These are phyloP conservation scores for Crocidura indochinensis DNA, from an alignment of 2,797 vertebrate species.

Conservation along the genomic window DNA sequence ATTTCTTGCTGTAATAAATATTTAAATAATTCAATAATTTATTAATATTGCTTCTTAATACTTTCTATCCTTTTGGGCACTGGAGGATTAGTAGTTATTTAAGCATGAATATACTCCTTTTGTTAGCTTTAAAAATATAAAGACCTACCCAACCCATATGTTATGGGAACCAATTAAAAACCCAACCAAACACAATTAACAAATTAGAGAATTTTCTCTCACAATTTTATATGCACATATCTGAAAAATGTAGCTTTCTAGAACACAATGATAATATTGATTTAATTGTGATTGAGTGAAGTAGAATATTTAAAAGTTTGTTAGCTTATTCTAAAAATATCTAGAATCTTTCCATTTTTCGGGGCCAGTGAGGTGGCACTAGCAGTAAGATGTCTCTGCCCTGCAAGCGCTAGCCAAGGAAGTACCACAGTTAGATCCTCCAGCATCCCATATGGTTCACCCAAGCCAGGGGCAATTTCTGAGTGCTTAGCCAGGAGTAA, in stretches of 20 bases:
- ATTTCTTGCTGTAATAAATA: not conserved
- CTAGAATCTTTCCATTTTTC: not conserved
- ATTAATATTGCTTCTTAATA: not conserved
- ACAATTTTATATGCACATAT: not conserved
- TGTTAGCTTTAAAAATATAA: not conserved
- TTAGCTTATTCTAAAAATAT: not conserved
- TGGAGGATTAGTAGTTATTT: not conserved
- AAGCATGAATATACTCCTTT: not conserved
- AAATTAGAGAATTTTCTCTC: not conserved
- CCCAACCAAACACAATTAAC: not conserved
- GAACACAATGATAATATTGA: not conserved
- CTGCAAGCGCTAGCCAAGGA: too few species aligned
- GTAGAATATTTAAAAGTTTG: not conserved
- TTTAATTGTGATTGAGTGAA: not conserved
- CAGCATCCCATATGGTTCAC: too few species aligned
- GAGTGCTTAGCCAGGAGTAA: too few species aligned
- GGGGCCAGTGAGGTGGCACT: too few species aligned
- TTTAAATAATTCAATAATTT: too few species aligned
- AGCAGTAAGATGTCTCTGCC: too few species aligned
- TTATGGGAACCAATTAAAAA: too few species aligned
- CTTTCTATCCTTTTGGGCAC: not conserved
- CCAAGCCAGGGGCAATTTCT: too few species aligned
- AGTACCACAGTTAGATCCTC: too few species aligned
- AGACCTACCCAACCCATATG: not conserved
- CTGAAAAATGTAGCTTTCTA: not conserved